Base-by-base conservation (phyloP, 2,797 vertebrate genomes). In the Tiaroga cobitis region DNA sequence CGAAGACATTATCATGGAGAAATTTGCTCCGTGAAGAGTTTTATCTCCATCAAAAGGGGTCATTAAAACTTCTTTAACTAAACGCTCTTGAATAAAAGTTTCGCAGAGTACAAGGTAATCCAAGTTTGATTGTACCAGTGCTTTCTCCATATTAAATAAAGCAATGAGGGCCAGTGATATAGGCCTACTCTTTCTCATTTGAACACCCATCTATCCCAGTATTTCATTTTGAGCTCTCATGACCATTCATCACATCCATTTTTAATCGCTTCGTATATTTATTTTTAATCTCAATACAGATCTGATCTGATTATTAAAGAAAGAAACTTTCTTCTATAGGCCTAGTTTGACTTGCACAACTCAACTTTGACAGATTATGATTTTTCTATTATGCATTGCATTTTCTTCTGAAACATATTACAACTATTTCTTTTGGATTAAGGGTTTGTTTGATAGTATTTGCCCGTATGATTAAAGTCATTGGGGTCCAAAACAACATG, bases 1-100 rank as follows among this genome's bases (percentile, higher is more conserved):
- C 34, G 10, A 39, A 76, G 61, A 67, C 46, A 56, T 43, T 70
- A 78, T 78, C 46, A 78, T 59, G 8, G 74, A 24, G 56, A 15
- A 78, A 56, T 70, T 69, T 59, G 37, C 63, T 78, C 51, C 34
- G 15, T 68, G 49, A 26, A 78, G 63, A 59, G 65, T 77, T 78
- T 77, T 70, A 59, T 70, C 65, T 59, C 67, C 51, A 77, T 84
- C 82, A 41, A 11, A 77, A 39, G 46, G n/a, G 63, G 74, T 84
- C 61, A 83, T 83, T 83, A 78, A 84, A 84, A 69, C 65, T 84
- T 78, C 74, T 69, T 59, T 51, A 67, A 41, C 73, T 67, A 59
- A 32, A 59, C 11, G 8, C 54, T 54, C 32, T 83, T 76, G 82
- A 83, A 76, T 54, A 26, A 67, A 76, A 83, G 59, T 83, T 83